phyloP scores from a whole-genome alignment of 2,888 invertebrate genomes.

The Drosophila parthenogenetica region DNA sequence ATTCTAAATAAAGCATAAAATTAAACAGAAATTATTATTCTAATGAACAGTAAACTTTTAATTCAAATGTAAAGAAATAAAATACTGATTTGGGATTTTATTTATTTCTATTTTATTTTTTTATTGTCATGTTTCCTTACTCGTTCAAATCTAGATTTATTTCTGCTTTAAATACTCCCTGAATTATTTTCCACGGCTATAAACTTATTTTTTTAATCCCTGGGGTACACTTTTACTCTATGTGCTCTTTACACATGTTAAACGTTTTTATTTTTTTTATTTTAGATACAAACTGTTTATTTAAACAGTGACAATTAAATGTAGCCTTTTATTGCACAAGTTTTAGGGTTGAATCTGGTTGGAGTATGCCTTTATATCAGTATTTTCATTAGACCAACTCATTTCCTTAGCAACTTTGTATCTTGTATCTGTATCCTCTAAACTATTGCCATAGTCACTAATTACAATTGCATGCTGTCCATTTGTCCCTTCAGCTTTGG shows the following conservation, averaged over 20 bases:
- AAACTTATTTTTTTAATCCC: background rate
- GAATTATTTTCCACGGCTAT: background rate
- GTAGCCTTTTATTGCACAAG: constrained; percentile 8
- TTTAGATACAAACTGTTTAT: background rate
- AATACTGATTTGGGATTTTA: background rate
- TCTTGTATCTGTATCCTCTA: constrained; percentile 16
- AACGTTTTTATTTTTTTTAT: background rate
- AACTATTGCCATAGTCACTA: constrained; percentile 60
- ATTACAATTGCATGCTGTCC: constrained; percentile 66
- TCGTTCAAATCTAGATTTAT: background rate
- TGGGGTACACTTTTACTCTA: background rate
- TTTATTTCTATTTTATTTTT: too few relatives aligned
- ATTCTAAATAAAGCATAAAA: too few relatives aligned
- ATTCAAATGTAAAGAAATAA: background rate
- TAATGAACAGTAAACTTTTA: too few relatives aligned
- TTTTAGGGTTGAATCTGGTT: background rate
- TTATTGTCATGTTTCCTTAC: too few relatives aligned
- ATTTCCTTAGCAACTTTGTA: constrained; percentile 43
- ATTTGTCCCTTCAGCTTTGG: constrained; percentile 48
- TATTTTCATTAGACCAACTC: constrained; percentile 44
- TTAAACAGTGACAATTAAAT: constrained; percentile 23
- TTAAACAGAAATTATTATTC: too few relatives aligned
- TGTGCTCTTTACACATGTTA: background rate
- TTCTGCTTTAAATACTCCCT: background rate
- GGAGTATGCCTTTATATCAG: constrained; percentile 17